These are phyloP conservation scores for Macrobrachium rosenbergii DNA, from an alignment of 1,140 invertebrate species.

Conservation along the genomic window DNA sequence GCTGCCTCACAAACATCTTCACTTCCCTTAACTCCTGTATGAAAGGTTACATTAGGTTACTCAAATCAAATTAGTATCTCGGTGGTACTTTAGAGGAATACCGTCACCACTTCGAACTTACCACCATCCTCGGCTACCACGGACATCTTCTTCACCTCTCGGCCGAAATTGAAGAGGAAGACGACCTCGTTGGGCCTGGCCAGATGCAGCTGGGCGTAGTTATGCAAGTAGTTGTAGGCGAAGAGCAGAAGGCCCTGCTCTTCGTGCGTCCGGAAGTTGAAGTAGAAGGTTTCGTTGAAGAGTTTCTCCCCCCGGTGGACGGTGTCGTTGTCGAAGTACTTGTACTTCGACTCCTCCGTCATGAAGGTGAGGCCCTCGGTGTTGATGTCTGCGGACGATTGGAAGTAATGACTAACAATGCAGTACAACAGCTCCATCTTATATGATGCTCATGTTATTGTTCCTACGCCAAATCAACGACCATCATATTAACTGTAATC, in stretches of 20 bases:
- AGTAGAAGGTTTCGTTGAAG: conserved; percentile 27
- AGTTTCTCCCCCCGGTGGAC: neutral
- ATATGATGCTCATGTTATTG: too few species aligned
- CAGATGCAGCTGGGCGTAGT: neutral
- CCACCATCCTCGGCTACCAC: conserved; percentile 7
- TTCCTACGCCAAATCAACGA: too few species aligned
- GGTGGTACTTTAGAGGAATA: too few species aligned
- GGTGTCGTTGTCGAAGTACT: conserved; percentile 41
- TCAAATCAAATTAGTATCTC: too few species aligned
- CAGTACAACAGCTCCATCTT: too few species aligned
- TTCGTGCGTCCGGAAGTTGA: conserved; percentile 45
- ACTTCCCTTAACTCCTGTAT: too few species aligned
- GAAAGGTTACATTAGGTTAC: too few species aligned
- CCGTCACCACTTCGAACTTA: neutral
- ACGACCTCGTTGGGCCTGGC: neutral
- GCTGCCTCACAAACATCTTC: too few species aligned
- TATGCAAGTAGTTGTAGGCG: neutral
- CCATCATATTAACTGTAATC: too few species aligned
- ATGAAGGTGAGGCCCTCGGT: conserved; percentile 42
- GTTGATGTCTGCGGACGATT: conserved; percentile 31
- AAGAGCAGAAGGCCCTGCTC: neutral
- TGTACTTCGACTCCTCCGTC: conserved; percentile 31
- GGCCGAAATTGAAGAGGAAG: conserved; percentile 33
- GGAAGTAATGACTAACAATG: neutral
- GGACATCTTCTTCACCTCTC: neutral